Evolutionary conservation across 2,888 invertebrate genomes (phyloP), one percentile per base, ranked within the genome.

Genomic region (Scaptomyza polygonia): DNA sequence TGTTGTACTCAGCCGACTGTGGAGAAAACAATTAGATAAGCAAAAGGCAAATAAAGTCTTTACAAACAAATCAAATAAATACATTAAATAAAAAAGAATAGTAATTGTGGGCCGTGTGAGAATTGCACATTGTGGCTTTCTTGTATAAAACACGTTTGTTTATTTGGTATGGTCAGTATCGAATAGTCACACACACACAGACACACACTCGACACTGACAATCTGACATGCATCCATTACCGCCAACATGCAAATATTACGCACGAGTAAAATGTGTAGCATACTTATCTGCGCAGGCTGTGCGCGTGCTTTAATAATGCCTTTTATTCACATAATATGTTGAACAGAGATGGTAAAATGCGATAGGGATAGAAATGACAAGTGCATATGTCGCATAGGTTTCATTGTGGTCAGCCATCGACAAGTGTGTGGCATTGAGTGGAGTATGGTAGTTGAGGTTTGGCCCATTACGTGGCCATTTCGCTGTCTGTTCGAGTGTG

Each of bases 281-380:
- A 74, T 78, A 76, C 79, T 78, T 76, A 64, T 69, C 55, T 55
- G 76, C 59, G 68, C 53, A 27, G 25, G 53, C 67, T 63, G 72
- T 59, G 67, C 66, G 65, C 77, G 61, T 72, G 68, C 72, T 76
- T 64, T 59, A 72, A 77, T 77, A 77, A 79, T 77, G 73, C 58
- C 54, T 65, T 66, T 62, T 63, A 54, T 68, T 57, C 58, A 29
- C 34, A 49, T 57, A 49, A 59, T 52, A 56, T 47, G 43, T 25
- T 32, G 56, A 59, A 27, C 32, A 36, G 32, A 27, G 58, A 43
- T 21, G 52, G 36, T 6, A 45, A 9, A 16, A 9, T 2, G 34
- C 11, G 34, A 48, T 53, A 29, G 39, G 4, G 52, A 39, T 16
- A n/a, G 11, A 32, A 14, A 34, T 68, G 68, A 61, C 64, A 79